These are phyloP conservation scores for Pelodiscus sinensis DNA, from an alignment of 2,113 vertebrate species.

Conservation along the genomic window DNA sequence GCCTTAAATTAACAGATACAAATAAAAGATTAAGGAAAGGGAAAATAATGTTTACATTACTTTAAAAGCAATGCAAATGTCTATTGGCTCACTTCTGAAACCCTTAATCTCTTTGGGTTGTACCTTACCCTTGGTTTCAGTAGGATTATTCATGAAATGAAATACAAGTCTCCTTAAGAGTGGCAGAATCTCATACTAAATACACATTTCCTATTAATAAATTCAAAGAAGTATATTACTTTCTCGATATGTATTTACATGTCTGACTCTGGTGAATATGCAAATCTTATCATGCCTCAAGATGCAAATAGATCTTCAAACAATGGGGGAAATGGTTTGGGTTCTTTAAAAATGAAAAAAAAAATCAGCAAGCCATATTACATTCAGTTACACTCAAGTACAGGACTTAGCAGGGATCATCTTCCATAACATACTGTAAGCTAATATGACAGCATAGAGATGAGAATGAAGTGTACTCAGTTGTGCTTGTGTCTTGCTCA, in stretches of 20 bases:
- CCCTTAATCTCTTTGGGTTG: accelerated
- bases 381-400: neutral
- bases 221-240: neutral
- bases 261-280: neutral
- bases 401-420: neutral
- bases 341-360: neutral
- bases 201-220: neutral
- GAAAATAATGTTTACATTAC: neutral
- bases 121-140: neutral
- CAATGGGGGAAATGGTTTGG: neutral
- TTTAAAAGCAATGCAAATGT: neutral
- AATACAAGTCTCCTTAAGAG: neutral
- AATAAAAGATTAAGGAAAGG: neutral
- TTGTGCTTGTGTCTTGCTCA: neutral
- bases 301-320: neutral
- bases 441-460: neutral
- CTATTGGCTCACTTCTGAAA: neutral
- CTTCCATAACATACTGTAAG: neutral
- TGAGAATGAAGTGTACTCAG: neutral
- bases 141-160: neutral
- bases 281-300: neutral
- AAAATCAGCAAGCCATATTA: neutral
- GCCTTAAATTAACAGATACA: neutral
- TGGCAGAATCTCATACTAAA: neutral
- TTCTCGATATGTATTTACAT: neutral